Evolutionary conservation across 2,797 vertebrate genomes (phyloP), one percentile per base, ranked within the genome.

Genomic region (Pempheris klunzingeri): DNA sequence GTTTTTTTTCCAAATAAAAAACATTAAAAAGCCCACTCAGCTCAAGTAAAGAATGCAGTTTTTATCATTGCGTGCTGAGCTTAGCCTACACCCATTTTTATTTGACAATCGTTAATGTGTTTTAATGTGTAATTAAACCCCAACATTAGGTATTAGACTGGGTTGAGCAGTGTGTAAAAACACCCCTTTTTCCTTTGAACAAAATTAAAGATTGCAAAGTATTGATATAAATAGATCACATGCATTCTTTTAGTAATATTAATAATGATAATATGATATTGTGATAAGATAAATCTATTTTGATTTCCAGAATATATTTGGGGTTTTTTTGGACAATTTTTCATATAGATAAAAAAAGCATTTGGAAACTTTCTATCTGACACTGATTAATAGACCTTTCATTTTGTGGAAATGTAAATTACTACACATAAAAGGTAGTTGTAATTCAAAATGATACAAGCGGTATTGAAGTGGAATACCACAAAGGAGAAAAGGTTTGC

Each of bases 91-190:
- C 79, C 80, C 67, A 77, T 83, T 90, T 92, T 85, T 86, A 91
- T 85, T 81, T 81, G 70, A 86, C 82, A 81, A 82, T 71, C 59
- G 32, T 85, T 89, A 83, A 82, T 87, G 80, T 82, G 74, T 85
- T 87, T 87, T 74, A 86, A 81, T 84, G 70, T 86, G 78, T 87
- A 82, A 89, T 91, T 88, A 90, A 89, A 88, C 85, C 55, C 76
- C 28, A 81, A 84, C 66, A 81, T 76, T 80, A 73, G 71, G 64
- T 71, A 87, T 87, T 78, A 85, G 62, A 78, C 50, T 12, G 57
- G 60, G 58, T 79, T 76, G 47, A 78, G 62, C 30, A 44, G 59
- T 7, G 34, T 74, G 57, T 75, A 46, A 73, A 82, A 80, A 77
- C 18, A 0, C 7, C 26, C 10, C 10, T 47, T 53, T 68, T 69